phyloP scores from a whole-genome alignment of 2,888 invertebrate genomes.

The Trachelus iudaicus region DNA sequence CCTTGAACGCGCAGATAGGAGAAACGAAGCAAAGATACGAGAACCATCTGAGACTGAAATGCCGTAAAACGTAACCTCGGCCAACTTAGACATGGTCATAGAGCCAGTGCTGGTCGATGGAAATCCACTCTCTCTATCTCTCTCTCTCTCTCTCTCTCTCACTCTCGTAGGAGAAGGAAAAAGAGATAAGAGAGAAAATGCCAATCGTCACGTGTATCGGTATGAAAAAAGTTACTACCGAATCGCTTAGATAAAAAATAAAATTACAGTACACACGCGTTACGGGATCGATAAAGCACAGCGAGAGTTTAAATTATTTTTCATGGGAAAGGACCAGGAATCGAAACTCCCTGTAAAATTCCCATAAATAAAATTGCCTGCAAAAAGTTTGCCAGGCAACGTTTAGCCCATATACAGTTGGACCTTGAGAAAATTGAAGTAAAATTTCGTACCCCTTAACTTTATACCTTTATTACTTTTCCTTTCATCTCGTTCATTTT shows the following conservation, averaged over 20 bases:
- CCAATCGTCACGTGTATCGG: neutral
- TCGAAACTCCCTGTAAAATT: conserved; percentile 29
- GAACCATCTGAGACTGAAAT: conserved; percentile 56
- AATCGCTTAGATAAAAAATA: neutral
- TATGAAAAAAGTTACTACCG: conserved; percentile 1
- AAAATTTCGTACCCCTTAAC: neutral
- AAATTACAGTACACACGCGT: neutral
- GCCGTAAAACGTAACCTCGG: conserved; percentile 62
- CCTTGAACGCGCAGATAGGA: conserved; percentile 6
- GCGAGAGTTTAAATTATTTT: neutral
- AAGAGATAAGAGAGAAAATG: conserved; percentile 10
- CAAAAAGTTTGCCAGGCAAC: neutral
- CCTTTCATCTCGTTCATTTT: neutral
- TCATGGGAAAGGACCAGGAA: neutral
- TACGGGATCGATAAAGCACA: neutral
- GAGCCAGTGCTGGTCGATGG: conserved; percentile 38
- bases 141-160: conserved; percentile 3
- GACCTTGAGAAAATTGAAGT: neutral
- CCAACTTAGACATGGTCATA: conserved; percentile 61
- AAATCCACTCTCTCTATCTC: conserved; percentile 17
- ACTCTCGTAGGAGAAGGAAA: conserved; percentile 11
- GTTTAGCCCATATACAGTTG: neutral
- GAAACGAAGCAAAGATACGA: conserved; percentile 47
- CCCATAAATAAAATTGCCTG: conserved; percentile 31
- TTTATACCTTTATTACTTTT: neutral